These are phyloP conservation scores for Notolepis coatsorum DNA, from an alignment of 2,797 vertebrate genomes.

Conservation along the genomic window DNA sequence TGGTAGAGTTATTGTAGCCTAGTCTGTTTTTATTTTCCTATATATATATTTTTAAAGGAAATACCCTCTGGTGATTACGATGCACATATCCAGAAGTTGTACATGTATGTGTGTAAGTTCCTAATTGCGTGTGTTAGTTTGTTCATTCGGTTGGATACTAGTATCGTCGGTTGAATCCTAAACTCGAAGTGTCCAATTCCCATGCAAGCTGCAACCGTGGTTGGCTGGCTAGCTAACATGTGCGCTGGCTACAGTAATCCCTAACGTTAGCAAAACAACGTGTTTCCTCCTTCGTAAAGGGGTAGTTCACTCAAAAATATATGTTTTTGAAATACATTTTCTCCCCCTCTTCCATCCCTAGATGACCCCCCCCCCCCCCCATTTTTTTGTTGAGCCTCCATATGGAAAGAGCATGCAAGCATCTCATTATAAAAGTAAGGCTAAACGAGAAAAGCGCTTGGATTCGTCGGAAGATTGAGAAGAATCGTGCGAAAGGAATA, in stretches of 20 bases:
- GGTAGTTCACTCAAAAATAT: background rate
- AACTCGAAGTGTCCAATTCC: background rate
- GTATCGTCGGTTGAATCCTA: background rate
- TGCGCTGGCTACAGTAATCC: background rate
- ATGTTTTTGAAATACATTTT: no score
- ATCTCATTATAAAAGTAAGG: no score
- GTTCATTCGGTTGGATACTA: constrained; percentile 1
- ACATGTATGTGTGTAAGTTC: background rate
- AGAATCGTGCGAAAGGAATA: background rate
- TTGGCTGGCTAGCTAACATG: background rate
- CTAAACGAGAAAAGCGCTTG: no score
- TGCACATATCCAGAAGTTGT: constrained; percentile 1
- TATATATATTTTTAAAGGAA: constrained; percentile 3
- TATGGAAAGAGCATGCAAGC: no score
- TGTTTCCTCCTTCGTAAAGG: background rate
- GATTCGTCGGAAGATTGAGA: no score
- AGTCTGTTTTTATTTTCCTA: constrained; percentile 1
- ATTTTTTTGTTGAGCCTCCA: no score
- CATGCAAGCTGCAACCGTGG: background rate
- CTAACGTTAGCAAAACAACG: background rate
- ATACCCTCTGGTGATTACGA: background rate
- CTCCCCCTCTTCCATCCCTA: no score
- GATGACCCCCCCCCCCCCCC: no score
- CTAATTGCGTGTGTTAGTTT: constrained; percentile 1
- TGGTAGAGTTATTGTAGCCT: background rate